Base-by-base conservation (phyloP, 1,140 invertebrate species). In the Maniola jurtina region DNA sequence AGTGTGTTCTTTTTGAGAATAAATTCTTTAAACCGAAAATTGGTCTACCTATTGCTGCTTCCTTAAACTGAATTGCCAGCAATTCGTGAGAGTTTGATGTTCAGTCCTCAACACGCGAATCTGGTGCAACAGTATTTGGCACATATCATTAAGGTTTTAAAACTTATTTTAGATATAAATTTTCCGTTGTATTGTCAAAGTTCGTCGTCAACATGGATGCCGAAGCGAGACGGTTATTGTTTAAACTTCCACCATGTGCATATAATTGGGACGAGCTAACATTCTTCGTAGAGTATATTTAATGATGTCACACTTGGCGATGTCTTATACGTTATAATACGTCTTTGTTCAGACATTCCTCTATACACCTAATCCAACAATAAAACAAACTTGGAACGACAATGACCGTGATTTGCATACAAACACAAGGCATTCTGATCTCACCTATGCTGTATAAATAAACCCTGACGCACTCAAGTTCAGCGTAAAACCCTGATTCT, bases 381-480 rank as follows among this genome's bases (percentile, higher is more conserved):
- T 52, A 62, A 61, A 62, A 64, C 61, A 68, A 61, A 50, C 42
- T 48, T 63, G 60, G 35, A 59, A 40, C 47, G 60, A 66, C 60
- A 73, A 73, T 67, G 66, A 71, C 16, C 40, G 33, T 65, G 70
- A 73, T 76, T 76, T 76, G 66, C 72, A 76, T 76, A 73, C 75
- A 76, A 76, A 76, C 66, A 69, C 58, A 60, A 58, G 65, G 54
- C 52, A 72, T 59, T 67, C 68, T 75, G 73, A 73, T 65, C 73
- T 75, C 76, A 76, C 75, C 67, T 72, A 70, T 57, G 48, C 48
- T 72, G 75, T 76, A 73, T 73, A 72, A 77, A 78, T 73, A 78
- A 75, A 66, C 45, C 58, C 66, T 71, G 67, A 73, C 68, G 66
- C 69, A 66, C 67, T 64, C 64, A 72, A 72, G 70, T 74, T 70